Base-by-base conservation (phyloP, 2,888 invertebrate species). In the Troglohyphantes excavatus region DNA sequence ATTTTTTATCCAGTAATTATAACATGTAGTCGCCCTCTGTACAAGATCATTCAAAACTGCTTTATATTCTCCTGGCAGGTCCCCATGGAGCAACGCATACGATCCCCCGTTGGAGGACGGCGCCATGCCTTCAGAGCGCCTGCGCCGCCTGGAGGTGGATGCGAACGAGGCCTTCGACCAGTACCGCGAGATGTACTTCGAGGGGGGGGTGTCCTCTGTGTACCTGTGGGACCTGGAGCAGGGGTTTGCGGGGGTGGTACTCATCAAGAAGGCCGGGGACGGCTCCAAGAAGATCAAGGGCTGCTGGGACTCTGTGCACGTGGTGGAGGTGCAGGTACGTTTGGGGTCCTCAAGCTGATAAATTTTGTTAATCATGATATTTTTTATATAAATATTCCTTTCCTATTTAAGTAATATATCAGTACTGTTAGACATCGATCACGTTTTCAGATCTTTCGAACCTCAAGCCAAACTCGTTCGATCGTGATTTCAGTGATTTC, bases 301-400 rank as follows among this genome's bases (percentile, higher is more conserved):
- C 0, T 99, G 99, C 94, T 99, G 99, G 99, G 99, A 99, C 94
- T 99, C 99, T 1, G 98, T 99, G 93, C 99, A 99, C 93, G 99
- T 99, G 0, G 98, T 99, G 19, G 99, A 99, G 94, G 99, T 99
- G 0, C 97, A 94, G 93, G 95, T 94, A 92, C 67, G 23, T 1
- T 13, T 9, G 3, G 3, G 3, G 6, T 39, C 39, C 39, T n/a
- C n/a, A n/a, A n/a, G n/a, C n/a, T n/a, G n/a, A n/a, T n/a, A n/a
- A n/a, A n/a, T n/a, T n/a, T n/a, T n/a, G n/a, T n/a, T n/a, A n/a
- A n/a, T n/a, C n/a, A n/a, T n/a, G n/a, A n/a, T n/a, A n/a, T n/a
- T n/a, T n/a, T n/a, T n/a, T n/a, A n/a, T n/a, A n/a, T n/a, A n/a
- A n/a, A n/a, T n/a, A n/a, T n/a, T n/a, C n/a, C n/a, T n/a, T n/a